Evolutionary conservation across 2,888 invertebrate species (phyloP).

Genomic region (Ennomos erosarius): DNA sequence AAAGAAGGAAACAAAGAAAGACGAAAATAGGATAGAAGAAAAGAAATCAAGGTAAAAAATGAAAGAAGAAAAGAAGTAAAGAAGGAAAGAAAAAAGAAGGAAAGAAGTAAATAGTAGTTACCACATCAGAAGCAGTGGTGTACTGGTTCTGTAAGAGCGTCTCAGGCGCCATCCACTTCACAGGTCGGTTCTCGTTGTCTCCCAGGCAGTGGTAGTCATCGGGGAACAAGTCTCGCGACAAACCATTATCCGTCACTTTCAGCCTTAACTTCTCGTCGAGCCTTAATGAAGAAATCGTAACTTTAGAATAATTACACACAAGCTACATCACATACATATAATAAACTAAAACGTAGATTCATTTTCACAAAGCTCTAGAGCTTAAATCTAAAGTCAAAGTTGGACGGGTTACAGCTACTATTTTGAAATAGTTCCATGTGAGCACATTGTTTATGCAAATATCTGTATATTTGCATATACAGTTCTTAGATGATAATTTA

Average conservation of each 20-base stretch:
- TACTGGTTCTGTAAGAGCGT: conserved; percentile 92
- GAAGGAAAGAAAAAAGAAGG: not conserved
- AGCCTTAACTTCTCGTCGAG: conserved; percentile 92
- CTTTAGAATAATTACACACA: no score
- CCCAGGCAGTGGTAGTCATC: conserved; percentile 97
- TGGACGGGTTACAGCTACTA: no score
- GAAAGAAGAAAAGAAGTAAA: conserved; percentile 9
- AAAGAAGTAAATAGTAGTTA: conserved; percentile 56
- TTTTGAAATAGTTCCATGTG: no score
- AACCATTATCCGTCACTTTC: conserved; percentile 94
- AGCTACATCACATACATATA: no score
- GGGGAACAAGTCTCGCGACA: conserved; percentile 96
- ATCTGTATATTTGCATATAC: no score
- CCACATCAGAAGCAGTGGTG: conserved; percentile 95
- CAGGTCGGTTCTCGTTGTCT: conserved; percentile 96
- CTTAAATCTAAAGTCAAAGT: no score
- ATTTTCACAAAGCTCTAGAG: no score
- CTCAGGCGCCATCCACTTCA: conserved; percentile 97
- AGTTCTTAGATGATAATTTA: no score
- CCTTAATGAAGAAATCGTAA: conserved; percentile 62
- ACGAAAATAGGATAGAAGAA: not conserved
- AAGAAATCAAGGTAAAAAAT: conserved; percentile 19
- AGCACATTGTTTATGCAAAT: no score
- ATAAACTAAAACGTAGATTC: no score
- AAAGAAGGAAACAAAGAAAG: not conserved